Evolutionary conservation across 2,113 vertebrate genomes (phyloP).

Genomic region (Channa argus): DNA sequence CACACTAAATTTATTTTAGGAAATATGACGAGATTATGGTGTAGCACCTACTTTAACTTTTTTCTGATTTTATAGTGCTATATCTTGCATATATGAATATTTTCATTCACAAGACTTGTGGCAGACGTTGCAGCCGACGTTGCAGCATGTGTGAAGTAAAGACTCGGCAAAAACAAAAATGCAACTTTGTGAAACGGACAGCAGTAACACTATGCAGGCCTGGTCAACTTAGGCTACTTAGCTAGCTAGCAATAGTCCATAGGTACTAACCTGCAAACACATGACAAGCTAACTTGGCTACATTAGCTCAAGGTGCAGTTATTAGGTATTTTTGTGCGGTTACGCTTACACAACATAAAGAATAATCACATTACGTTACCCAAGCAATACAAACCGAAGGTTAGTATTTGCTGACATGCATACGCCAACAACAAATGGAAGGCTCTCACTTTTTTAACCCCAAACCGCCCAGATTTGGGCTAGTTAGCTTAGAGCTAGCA

Average conservation of each 20-base stretch:
- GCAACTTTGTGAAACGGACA: slow-evolving; percentile 60
- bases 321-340: slow-evolving; percentile 18
- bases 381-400: background rate
- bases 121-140: background rate
- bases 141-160: slow-evolving; percentile 32
- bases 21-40: background rate
- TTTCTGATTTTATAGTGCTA: background rate
- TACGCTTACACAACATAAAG: background rate
- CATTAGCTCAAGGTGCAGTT: slow-evolving; percentile 67
- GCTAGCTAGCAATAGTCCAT: slow-evolving; percentile 66
- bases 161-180: slow-evolving; percentile 75
- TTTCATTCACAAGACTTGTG: background rate
- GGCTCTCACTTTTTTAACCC: slow-evolving; percentile 75
- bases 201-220: slow-evolving; percentile 74
- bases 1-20: background rate
- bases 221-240: slow-evolving; percentile 73
- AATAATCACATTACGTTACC: slow-evolving; percentile 1
- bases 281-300: slow-evolving; percentile 76
- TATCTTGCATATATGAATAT: no score
- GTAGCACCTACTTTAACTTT: background rate
- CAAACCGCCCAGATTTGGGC: slow-evolving; percentile 73
- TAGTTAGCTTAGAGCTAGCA: slow-evolving; percentile 75
- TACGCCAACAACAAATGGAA: slow-evolving; percentile 2
- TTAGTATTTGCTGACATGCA: slow-evolving; percentile 13
- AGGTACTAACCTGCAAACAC: slow-evolving; percentile 68